Evolutionary conservation across 2,888 invertebrate genomes (phyloP), one percentile per base, ranked within the genome.

Genomic region (Cephalotes varians): DNA sequence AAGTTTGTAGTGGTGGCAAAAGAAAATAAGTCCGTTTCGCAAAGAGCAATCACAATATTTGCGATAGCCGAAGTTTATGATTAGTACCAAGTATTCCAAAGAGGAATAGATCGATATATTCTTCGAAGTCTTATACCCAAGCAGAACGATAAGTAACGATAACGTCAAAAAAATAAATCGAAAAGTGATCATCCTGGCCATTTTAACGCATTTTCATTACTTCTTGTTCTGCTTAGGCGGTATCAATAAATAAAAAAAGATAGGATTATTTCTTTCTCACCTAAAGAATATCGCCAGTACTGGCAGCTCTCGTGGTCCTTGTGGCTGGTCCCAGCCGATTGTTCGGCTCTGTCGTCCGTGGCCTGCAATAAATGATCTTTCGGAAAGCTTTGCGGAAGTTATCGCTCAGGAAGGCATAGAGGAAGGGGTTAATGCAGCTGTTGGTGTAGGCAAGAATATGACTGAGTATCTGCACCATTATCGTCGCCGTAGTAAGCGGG

Each of bases 351-450:
- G 44, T 1, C 91, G 95, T 94, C 0, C 95, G 95, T 0, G 95
- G 95, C 1, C 95, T 95, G 92, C 95, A 96, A 94, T 96, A 96
- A 94, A 96, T 96, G 67, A 96, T 96, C 94, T 96, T 96, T 85
- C 96, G 96, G 94, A 99, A 99, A 31, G 98, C 98, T 93, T 98
- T 97, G 90, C 98, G 96, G 95, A 99, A 99, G 95, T 98, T 98
- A 92, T 99, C 98, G 1, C 98, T 98, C 72, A 99, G 96, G 95
- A 99, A 98, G 4, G 98, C 98, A 95, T 99, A 99, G 71, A 99
- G 96, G 89, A 99, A 97, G 0, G 99, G 99, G 95, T 99, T 99
- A 92, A 99, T 97, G 94, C 99, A 99, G 92, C 98, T 98, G 95
- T 98, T 99, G 95, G 97, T 98, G 95, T 99, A 99, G 25, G 98